Evolutionary conservation across 1,140 invertebrate genomes (phyloP).

Genomic region (Drosophila equinoxialis): DNA sequence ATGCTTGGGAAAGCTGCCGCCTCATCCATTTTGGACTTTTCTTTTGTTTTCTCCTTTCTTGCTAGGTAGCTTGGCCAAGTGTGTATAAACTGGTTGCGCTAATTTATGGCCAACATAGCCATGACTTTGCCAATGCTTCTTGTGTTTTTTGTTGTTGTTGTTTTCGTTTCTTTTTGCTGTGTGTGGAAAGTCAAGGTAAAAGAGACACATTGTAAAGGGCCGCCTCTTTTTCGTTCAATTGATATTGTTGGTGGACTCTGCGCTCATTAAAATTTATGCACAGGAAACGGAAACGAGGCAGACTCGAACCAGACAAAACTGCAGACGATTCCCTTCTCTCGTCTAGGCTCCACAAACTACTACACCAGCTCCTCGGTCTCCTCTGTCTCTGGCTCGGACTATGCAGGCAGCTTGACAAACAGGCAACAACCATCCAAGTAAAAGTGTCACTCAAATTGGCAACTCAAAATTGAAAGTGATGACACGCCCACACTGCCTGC

Average conservation of each 20-base stretch:
- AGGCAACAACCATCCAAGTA: slow-evolving; percentile 10
- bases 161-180: too few species aligned
- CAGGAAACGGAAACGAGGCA: slow-evolving; percentile 75
- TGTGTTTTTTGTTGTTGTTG: too few species aligned
- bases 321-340: slow-evolving; percentile 9
- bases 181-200: slow-evolving; percentile 56
- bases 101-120: slow-evolving; percentile 56
- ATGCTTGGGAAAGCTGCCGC: slow-evolving; percentile 69
- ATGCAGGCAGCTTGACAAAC: slow-evolving; percentile 69
- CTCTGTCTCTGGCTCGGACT: slow-evolving; percentile 18
- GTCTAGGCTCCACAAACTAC: slow-evolving; percentile 43
- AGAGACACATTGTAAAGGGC: slow-evolving; percentile 31
- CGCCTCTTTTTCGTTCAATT: slow-evolving; percentile 42
- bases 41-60: slow-evolving; percentile 53
- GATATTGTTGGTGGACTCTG: slow-evolving; percentile 50
- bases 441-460: slow-evolving; percentile 71
- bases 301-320: slow-evolving; percentile 61
- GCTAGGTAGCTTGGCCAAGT: slow-evolving; percentile 18
- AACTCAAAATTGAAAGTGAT: slow-evolving; percentile 73
- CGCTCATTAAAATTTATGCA: slow-evolving; percentile 77
- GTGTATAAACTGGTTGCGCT: slow-evolving; percentile 54
- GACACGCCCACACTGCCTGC: slow-evolving; percentile 72
- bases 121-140: slow-evolving; percentile 52
- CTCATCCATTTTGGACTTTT: slow-evolving; percentile 50
- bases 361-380: slow-evolving; percentile 18